Evolutionary conservation across 2,113 vertebrate genomes (phyloP).

Genomic region (Myocastor coypus): DNA sequence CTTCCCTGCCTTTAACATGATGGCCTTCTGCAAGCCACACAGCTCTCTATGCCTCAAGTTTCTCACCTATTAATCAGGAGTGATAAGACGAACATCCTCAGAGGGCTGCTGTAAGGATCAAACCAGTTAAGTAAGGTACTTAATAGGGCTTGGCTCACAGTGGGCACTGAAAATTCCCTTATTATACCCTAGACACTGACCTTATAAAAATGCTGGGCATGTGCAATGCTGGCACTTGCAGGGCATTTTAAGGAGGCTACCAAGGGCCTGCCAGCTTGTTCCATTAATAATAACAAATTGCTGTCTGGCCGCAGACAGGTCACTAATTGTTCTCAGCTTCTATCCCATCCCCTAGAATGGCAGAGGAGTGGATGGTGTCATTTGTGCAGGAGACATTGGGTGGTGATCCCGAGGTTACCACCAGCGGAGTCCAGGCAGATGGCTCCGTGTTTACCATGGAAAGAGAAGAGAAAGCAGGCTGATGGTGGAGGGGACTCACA

Average conservation of each 20-base stretch:
- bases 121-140: not conserved
- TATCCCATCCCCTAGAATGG: not conserved
- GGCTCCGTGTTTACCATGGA: not conserved
- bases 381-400: not conserved
- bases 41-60: not conserved
- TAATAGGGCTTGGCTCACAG: not conserved
- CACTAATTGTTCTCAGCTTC: constrained; percentile 29
- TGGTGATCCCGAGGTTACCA: not conserved
- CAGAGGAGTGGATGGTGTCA: not conserved
- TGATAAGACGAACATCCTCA: not conserved
- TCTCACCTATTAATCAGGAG: not conserved
- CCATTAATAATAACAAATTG: constrained; percentile 60
- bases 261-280: constrained; percentile 45
- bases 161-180: not conserved
- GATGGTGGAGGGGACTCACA: not conserved
- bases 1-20: not conserved
- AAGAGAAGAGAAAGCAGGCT: not conserved
- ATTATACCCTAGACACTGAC: not conserved
- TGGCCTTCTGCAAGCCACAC: not conserved
- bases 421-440: not conserved
- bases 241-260: constrained; percentile 33
- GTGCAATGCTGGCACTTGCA: not conserved
- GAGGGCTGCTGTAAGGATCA: not conserved
- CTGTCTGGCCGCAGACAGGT: constrained; percentile 30
- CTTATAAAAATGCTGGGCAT: constrained; percentile 18